These are phyloP conservation scores for Malurus leucopterus DNA, from an alignment of 2,797 vertebrate species.

Conservation along the genomic window DNA sequence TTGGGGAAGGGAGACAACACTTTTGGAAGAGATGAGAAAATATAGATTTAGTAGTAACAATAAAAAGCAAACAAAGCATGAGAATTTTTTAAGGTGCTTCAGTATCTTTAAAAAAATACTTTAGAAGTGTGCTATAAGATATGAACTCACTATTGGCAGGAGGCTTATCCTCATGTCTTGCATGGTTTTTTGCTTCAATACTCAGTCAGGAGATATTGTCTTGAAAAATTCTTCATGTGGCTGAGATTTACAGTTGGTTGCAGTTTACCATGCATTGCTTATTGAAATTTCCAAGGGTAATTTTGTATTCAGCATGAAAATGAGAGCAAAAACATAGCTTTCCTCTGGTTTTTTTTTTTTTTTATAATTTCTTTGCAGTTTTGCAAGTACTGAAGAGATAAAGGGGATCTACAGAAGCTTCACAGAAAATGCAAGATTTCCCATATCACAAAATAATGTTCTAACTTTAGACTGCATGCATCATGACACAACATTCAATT, in stretches of 20 bases:
- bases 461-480: background rate
- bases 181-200: background rate
- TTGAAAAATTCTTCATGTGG: background rate
- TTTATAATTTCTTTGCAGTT: background rate
- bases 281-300: background rate
- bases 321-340: background rate
- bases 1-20: background rate
- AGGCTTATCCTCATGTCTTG: background rate
- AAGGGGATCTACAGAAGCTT: background rate
- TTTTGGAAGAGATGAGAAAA: background rate
- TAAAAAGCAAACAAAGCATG: background rate
- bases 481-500: background rate
- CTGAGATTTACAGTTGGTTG: background rate
- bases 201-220: rapidly evolving
- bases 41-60: background rate
- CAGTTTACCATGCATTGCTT: background rate
- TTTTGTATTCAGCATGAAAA: background rate
- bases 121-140: background rate
- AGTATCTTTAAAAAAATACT: background rate
- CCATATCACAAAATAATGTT: background rate
- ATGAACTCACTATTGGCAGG: background rate
- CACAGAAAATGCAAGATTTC: background rate
- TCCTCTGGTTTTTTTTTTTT: background rate
- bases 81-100: background rate
- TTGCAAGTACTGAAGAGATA: background rate